Evolutionary conservation across 2,888 invertebrate genomes (phyloP), one percentile per base, ranked within the genome.

Genomic region (Cynaeus angustus): DNA sequence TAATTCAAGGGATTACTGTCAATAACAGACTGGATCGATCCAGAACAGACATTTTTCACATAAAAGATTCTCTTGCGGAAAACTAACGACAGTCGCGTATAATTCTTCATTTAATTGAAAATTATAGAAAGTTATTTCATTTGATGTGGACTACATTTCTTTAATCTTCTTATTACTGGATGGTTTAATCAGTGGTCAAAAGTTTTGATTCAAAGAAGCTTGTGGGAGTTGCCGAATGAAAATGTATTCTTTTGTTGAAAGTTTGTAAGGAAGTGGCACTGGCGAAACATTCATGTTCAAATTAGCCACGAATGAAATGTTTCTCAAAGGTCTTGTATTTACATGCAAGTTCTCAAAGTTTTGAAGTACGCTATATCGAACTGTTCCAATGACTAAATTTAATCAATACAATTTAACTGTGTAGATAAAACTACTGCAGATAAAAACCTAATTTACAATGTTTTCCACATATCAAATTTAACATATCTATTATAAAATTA

Each of bases 1-100:
- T 67, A 65, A 58, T 65, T 69, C 64, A 53, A 14, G 26, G 37
- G 56, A 26, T 45, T 66, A 56, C 56, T 68, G 64, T 56, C 56
- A 56, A 53, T 53, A 37, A 21, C 68, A 68, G 46, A 41, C 59
- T 10, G 61, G 14, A 61, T 62, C 55, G 33, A 65, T 55, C 26
- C 46, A 1, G 14, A 8, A 8, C 43, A 21, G 43, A 10, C n/a
- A 7, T n/a, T 37, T 37, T n/a, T 12, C 41, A n/a, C 41, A 41
- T 6, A 13, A 41, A 12, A 28, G 26, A 26, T 50, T 50, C 4
- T 28, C 12, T 41, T n/a, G 41, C 33, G 1, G 33, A n/a, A 33
- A 33, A 33, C 33, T 21, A 21, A 21, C 21, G 21, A 21, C 21
- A 21, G 21, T 21, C 21, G 21, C 1, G 33, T 33, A 33, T 33